Percentiles rank a stretch among this genome's conserved stretches.
Evolutionary conservation across 2,113 vertebrate genomes (phyloP).

Genomic region (Azemiops feae): DNA sequence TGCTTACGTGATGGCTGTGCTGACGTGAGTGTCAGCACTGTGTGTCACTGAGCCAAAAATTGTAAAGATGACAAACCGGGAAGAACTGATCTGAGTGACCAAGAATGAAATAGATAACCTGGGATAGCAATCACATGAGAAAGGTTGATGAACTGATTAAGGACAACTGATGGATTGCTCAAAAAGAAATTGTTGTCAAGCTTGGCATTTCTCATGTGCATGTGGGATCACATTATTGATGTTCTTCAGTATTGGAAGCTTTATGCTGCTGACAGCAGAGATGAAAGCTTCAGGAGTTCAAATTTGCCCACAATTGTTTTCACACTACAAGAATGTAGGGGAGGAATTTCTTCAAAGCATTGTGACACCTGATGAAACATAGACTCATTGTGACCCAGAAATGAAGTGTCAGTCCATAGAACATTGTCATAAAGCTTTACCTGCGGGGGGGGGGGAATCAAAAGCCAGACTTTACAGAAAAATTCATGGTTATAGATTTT

Average conservation of each 20-base stretch:
- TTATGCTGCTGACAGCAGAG: not conserved
- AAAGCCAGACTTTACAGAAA: not conserved
- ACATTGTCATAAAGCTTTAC: not conserved
- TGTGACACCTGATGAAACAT: not conserved
- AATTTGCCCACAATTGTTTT: not conserved
- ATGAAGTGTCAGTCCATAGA: not conserved
- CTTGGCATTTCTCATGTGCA: not conserved
- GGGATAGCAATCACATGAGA: not conserved
- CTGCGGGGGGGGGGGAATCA: not conserved
- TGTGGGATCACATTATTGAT: not conserved
- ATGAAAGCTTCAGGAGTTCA: not conserved
- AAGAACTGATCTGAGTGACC: not conserved
- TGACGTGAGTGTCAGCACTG: not conserved
- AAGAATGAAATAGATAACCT: not conserved
- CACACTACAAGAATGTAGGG: not conserved
- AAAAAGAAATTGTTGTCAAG: not conserved
- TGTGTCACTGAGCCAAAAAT: not conserved
- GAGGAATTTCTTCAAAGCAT: not conserved
- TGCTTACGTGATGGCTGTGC: not conserved
- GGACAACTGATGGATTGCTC: not conserved
- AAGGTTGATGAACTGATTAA: not conserved
- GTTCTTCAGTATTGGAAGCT: not conserved
- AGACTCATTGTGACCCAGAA: not conserved
- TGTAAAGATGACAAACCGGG: not conserved
- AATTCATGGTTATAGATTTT: not conserved